A percentile compares a stretch with the other conserved stretches of the same genome.
Evolutionary conservation across 2,888 invertebrate species (phyloP).

Genomic region (Boloria euphrosyne): DNA sequence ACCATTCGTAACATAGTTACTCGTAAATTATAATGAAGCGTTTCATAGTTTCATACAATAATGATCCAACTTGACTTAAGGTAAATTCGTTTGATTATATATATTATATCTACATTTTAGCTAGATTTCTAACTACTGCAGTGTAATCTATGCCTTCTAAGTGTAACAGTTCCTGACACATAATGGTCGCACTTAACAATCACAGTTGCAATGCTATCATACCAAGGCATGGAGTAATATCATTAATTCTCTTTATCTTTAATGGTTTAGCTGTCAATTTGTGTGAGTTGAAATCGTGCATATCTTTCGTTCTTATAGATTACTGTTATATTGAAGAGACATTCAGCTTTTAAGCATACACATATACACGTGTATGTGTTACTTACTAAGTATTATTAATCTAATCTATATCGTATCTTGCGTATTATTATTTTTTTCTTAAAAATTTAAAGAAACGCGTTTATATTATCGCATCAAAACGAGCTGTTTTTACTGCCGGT

Average conservation of each 20-base stretch:
- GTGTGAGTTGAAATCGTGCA: constrained; percentile 30
- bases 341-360: background rate
- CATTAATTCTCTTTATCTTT: constrained; percentile 44
- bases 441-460: background rate
- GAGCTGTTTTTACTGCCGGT: constrained; percentile 9
- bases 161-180: constrained; percentile 27
- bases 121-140: background rate
- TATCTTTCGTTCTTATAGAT: constrained; percentile 32
- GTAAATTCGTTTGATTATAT: too few species aligned
- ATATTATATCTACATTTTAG: too few species aligned
- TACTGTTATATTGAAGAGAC: constrained; percentile 27
- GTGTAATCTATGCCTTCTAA: background rate
- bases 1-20: too few species aligned
- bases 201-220: constrained; percentile 26
- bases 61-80: too few species aligned
- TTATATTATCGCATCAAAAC: background rate
- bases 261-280: constrained; percentile 42
- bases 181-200: constrained; percentile 33
- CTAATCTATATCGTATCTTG: background rate
- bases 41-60: too few species aligned
- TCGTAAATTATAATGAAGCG: too few species aligned
- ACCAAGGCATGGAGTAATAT: constrained; percentile 36
- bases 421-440: background rate
- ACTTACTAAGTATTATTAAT: background rate
- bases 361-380: too few species aligned